Conservation (phyloP, 2,888 invertebrate genomes). For the Mythimna lalbum region DNA sequence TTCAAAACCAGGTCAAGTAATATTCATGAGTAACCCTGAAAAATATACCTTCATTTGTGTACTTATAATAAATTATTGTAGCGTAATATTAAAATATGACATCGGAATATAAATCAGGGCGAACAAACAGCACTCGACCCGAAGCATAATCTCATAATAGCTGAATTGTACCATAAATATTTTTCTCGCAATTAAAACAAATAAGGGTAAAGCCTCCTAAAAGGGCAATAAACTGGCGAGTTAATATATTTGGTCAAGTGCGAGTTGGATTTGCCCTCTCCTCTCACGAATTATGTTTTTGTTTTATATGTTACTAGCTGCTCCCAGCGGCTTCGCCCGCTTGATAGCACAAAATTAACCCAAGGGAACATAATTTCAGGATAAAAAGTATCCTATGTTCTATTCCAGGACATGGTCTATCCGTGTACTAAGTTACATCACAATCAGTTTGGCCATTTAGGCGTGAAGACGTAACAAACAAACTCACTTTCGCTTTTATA, state of each 20-base stretch:
- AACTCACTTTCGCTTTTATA: too few relatives aligned
- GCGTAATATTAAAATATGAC: constrained; percentile 35
- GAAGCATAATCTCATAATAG: constrained; percentile 45
- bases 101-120: constrained; percentile 36
- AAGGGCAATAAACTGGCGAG: constrained; percentile 28
- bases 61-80: constrained; percentile 20
- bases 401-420: too few relatives aligned
- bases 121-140: constrained; percentile 42
- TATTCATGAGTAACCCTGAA: constrained; percentile 5
- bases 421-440: too few relatives aligned
- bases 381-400: too few relatives aligned
- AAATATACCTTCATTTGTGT: constrained; percentile 12
- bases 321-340: too few relatives aligned
- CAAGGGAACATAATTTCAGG: too few relatives aligned
- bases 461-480: too few relatives aligned
- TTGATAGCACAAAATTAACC: too few relatives aligned
- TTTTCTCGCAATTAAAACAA: constrained; percentile 45
- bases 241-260: constrained; percentile 34
- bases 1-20: constrained; percentile 15
- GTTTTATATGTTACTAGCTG: too few relatives aligned
- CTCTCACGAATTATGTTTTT: too few relatives aligned
- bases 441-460: too few relatives aligned
- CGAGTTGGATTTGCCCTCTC: too few relatives aligned
- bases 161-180: constrained; percentile 41
- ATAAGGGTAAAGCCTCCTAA: constrained; percentile 29